Evolutionary conservation across 2,888 invertebrate genomes (phyloP).

Genomic region (Acanthococcus lagerstroemiae): DNA sequence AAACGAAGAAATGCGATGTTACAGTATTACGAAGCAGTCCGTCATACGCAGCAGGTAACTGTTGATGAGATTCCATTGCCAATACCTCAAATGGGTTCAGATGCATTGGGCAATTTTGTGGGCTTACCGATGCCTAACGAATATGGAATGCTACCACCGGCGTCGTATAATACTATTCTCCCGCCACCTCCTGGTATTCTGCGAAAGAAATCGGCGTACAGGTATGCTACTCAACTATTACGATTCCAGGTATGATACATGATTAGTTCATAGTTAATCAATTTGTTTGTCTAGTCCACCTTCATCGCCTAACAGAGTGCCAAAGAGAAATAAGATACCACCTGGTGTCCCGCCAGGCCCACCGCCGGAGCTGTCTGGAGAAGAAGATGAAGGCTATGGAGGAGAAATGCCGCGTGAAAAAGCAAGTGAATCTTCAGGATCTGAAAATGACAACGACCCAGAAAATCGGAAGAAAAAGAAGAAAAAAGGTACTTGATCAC

Average conservation of each 20-base stretch:
- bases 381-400: constrained; percentile 43
- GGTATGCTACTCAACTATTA: constrained; percentile 37
- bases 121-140: constrained; percentile 46
- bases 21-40: constrained; percentile 88
- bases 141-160: constrained; percentile 33
- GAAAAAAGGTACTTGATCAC: no score
- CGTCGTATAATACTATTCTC: constrained; percentile 43
- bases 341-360: constrained; percentile 82
- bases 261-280: not conserved
- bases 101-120: constrained; percentile 37
- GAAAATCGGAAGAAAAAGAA: not conserved
- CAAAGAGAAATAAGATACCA: constrained; percentile 51
- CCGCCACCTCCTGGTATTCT: constrained; percentile 52
- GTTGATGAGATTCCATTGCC: constrained; percentile 93
- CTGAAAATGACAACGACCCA: not conserved
- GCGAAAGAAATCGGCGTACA: constrained; percentile 58
- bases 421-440: constrained; percentile 1
- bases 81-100: constrained; percentile 38
- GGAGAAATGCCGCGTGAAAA: constrained; percentile 28
- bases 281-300: constrained; percentile 32
- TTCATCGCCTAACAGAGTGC: constrained; percentile 24
- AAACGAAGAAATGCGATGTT: constrained; percentile 75
- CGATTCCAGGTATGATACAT: not conserved
- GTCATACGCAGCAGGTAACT: constrained; percentile 84
- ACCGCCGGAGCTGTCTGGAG: constrained; percentile 62